Conservation (phyloP, 2,888 invertebrate species). For the Lasioglossum zephyrum region DNA sequence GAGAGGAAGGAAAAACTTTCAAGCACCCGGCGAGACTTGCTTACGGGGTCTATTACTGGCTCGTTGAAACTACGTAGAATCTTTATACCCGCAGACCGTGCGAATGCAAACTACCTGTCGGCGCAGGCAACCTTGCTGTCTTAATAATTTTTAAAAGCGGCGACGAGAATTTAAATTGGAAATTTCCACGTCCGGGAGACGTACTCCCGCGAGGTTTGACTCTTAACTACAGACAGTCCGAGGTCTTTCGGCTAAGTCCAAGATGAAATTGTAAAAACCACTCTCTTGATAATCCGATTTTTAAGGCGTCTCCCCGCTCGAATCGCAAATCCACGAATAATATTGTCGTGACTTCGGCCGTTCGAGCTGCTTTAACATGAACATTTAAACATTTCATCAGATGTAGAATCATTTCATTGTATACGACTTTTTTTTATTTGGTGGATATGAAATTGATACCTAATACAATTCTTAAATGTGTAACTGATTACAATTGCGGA, state of each 20-base stretch:
- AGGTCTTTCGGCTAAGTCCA: not conserved
- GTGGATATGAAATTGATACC: too few species aligned
- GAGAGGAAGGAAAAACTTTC: conserved; percentile 65
- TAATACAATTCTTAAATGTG: too few species aligned
- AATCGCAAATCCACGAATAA: not conserved
- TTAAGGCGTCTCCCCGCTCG: not conserved
- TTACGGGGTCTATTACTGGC: conserved; percentile 69
- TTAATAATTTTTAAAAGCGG: conserved; percentile 61
- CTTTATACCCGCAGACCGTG: conserved; percentile 57
- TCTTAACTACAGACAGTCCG: not conserved
- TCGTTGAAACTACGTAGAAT: conserved; percentile 61
- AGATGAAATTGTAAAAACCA: conserved; percentile 14
- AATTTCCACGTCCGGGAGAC: conserved; percentile 42
- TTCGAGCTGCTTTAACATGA: not conserved
- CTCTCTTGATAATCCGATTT: conserved; percentile 4
- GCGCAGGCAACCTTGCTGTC: conserved; percentile 47
- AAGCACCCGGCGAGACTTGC: conserved; percentile 65
- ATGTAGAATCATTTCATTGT: too few species aligned
- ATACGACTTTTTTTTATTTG: too few species aligned
- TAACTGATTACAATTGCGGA: too few species aligned
- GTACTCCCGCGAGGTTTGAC: not conserved
- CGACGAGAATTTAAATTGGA: conserved; percentile 58
- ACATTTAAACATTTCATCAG: too few species aligned
- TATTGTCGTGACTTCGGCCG: not conserved
- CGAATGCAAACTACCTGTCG: conserved; percentile 63